Evolutionary conservation across 2,113 vertebrate genomes (phyloP).

Genomic region (Aythya baeri): DNA sequence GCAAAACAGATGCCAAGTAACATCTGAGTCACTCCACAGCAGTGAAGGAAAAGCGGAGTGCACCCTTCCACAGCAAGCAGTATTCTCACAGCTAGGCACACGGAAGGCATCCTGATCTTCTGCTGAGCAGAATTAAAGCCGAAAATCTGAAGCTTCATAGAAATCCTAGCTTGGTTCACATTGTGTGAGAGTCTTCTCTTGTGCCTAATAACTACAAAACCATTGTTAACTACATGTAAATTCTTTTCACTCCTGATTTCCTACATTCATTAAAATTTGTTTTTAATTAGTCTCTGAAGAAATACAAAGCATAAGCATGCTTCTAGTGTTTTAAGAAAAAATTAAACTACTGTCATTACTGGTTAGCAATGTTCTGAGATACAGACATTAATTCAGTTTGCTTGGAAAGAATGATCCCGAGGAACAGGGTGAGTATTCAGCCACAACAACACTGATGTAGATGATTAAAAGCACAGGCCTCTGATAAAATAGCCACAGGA

Average conservation of each 20-base stretch:
- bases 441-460: not conserved
- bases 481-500: not conserved
- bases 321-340: not conserved
- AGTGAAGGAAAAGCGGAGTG: not conserved
- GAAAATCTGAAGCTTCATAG: not conserved
- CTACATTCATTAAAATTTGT: not conserved
- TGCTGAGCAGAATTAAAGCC: not conserved
- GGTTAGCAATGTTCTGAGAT: not conserved
- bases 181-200: not conserved
- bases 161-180: not conserved
- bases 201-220: not conserved
- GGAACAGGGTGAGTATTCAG: not conserved
- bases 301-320: not conserved
- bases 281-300: not conserved
- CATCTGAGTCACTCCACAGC: not conserved
- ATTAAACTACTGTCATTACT: not conserved
- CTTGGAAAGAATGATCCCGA: not conserved
- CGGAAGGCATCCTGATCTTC: not conserved
- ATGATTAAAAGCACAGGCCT: not conserved
- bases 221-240: not conserved
- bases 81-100: not conserved
- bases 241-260: not conserved
- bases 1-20: not conserved
- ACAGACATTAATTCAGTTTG: not conserved
- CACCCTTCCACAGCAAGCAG: not conserved